These are phyloP conservation scores for Nematopogon swammerdamellus DNA, from an alignment of 2,888 invertebrate species.

Conservation along the genomic window DNA sequence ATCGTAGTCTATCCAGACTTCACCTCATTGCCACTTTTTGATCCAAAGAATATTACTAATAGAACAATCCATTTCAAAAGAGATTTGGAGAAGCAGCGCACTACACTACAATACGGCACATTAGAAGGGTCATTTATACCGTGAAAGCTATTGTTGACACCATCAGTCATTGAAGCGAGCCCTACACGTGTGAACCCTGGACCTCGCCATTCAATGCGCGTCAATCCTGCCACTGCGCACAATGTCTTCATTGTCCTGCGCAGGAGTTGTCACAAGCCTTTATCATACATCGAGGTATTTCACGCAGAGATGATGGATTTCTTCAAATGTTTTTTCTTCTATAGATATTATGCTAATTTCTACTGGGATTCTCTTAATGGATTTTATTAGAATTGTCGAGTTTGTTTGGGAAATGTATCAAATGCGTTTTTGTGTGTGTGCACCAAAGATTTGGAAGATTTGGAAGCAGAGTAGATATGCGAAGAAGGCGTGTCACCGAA, in stretches of 20 bases:
- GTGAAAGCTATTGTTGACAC: neutral
- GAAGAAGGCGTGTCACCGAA: no score
- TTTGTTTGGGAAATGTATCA: no score
- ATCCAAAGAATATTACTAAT: no score
- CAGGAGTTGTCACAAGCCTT: neutral
- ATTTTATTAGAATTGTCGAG: neutral
- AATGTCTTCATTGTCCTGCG: no score
- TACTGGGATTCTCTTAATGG: neutral
- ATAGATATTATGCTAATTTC: neutral
- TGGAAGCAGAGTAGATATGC: no score
- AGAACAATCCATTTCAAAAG: no score
- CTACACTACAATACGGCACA: neutral
- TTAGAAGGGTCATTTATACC: neutral
- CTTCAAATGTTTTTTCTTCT: neutral
- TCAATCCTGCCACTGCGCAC: neutral
- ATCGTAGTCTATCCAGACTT: no score
- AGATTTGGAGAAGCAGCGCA: neutral
- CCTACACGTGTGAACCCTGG: neutral
- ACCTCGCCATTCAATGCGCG: neutral
- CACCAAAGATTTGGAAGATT: no score
- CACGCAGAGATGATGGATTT: neutral
- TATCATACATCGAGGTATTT: neutral
- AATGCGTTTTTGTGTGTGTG: no score
- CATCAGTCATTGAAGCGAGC: neutral
- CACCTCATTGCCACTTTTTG: no score